Conservation (phyloP, 2,888 invertebrate species). For the Eupithecia abbreviata region DNA sequence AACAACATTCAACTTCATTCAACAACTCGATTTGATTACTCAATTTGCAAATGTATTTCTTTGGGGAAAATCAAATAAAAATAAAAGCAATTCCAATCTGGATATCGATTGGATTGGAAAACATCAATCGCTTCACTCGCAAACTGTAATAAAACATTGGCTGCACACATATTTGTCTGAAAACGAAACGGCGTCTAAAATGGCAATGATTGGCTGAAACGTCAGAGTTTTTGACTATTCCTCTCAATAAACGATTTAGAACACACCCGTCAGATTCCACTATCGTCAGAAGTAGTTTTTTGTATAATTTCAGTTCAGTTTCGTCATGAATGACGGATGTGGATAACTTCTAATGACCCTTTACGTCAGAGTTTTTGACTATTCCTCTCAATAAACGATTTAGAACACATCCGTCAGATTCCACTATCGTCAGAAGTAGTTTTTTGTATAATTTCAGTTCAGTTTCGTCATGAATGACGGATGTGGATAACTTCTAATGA, state of each 20-base stretch:
- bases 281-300: too few relatives aligned
- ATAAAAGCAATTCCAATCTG: slow-evolving; percentile 6
- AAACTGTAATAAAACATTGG: slow-evolving; percentile 26
- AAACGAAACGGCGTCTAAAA: slow-evolving; percentile 16
- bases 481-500: too few relatives aligned
- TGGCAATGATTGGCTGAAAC: slow-evolving; percentile 17
- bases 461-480: too few relatives aligned
- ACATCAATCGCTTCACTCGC: slow-evolving; percentile 21
- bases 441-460: too few relatives aligned
- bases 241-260: slow-evolving; percentile 12
- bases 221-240: slow-evolving; percentile 15
- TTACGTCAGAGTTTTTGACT: too few relatives aligned
- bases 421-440: too few relatives aligned
- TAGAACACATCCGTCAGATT: too few relatives aligned
- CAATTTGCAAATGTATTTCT: not conserved
- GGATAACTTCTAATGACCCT: too few relatives aligned
- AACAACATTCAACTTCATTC: not conserved
- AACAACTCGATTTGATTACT: not conserved
- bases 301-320: too few relatives aligned
- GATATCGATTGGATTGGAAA: slow-evolving; percentile 23
- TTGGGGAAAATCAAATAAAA: not conserved
- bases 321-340: too few relatives aligned
- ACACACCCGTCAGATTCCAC: too few relatives aligned
- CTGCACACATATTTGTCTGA: slow-evolving; percentile 14
- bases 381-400: too few relatives aligned